Percentiles rank a stretch among this genome's conserved stretches.
phyloP scores from a whole-genome alignment of 2,113 vertebrate species.

The Fregetta grallaria region DNA sequence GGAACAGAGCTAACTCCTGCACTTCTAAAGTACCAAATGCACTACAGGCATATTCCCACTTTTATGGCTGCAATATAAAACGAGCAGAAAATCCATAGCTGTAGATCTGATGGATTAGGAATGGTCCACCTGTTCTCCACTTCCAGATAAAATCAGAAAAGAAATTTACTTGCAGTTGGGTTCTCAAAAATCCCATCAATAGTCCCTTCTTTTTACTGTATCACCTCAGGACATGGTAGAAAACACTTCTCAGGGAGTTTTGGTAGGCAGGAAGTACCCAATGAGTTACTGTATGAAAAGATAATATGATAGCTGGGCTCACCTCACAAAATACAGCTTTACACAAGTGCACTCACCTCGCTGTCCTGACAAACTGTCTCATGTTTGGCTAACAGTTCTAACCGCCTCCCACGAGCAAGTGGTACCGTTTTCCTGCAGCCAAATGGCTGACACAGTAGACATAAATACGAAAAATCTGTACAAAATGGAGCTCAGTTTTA shows the following conservation, averaged over 20 bases:
- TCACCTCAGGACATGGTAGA: neutral
- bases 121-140: neutral
- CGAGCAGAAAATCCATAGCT: neutral
- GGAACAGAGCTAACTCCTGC: neutral
- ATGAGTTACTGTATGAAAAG: neutral
- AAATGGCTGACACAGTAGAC: neutral
- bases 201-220: neutral
- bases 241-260: neutral
- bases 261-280: neutral
- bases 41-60: neutral
- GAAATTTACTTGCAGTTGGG: neutral
- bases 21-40: neutral
- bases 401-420: neutral
- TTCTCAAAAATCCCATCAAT: conserved; percentile 17
- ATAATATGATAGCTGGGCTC: neutral
- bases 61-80: neutral
- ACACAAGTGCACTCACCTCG: neutral
- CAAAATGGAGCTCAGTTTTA: neutral
- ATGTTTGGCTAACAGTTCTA: neutral
- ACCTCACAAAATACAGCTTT: neutral
- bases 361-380: neutral
- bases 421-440: neutral
- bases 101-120: neutral
- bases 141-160: conserved; percentile 11
- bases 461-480: neutral